Base-by-base conservation (phyloP, 2,797 vertebrate genomes). In the Morus bassanus region DNA sequence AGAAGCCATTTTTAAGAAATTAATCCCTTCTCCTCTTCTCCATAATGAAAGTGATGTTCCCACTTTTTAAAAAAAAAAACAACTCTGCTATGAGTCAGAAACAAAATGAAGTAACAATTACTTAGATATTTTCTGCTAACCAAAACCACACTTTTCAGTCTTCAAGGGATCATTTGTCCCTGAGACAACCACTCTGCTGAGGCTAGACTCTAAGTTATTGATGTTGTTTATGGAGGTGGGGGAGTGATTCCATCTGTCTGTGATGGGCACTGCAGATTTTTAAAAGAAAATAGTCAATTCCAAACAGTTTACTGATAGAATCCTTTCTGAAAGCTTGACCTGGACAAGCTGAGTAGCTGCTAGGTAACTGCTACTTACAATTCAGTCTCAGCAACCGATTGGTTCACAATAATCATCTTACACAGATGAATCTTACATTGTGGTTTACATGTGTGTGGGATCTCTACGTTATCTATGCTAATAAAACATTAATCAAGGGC, bases 401-500 rank as follows among this genome's bases (percentile, higher is more conserved):
- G 98, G 97, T 97, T 98, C 98, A 98, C 87, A 97, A 98, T 98
- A 98, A 93, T 96, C 96, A 98, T 98, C 98, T 98, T 97, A 98
- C 98, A 97, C 82, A 97, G 92, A 97, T 95, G 97, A 98, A 98
- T 93, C 97, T 94, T 89, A 94, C 89, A 63, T 91, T 91, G 96
- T 96, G 97, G 89, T 91, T 97, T 98, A 98, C 97, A 98, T 94
- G 95, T 98, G 97, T 97, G 96, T 87, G 97, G 97, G 91, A 97
- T 96, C 90, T 81, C 85, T 39, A 28, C 85, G 89, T 98, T 99
- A 99, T 98, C 98, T 98, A 97, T 91, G 98, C 98, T 98, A 98
- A 98, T 98, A 98, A 99, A 99, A 99, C 97, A 98, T 98, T 98
- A 97, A 98, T 98, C 97, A 97, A 95, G 88, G 94, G 92, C 93